phyloP scores from a whole-genome alignment of 2,113 vertebrate species.

The Elanoides forficatus region DNA sequence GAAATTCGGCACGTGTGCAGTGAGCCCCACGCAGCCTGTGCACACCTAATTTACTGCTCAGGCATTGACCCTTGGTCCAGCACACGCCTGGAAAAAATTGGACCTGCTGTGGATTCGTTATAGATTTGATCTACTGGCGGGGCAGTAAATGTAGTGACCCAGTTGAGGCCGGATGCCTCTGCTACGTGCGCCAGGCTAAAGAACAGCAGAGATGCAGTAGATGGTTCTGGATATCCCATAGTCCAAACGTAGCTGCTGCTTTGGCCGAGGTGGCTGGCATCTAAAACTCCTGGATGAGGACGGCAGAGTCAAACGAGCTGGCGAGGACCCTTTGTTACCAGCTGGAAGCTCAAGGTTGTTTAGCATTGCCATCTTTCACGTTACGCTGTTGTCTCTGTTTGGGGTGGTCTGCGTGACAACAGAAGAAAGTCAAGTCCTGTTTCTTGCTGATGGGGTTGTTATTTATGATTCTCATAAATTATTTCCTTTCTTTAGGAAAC shows the following conservation, averaged over 20 bases:
- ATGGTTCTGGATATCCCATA: background rate
- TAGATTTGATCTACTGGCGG: fast-evolving
- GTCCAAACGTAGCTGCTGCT: background rate
- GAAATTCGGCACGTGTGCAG: fast-evolving
- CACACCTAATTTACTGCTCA: background rate
- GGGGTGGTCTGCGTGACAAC: background rate
- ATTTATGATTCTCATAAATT: background rate
- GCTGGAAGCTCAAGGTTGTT: background rate
- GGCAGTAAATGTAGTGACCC: background rate
- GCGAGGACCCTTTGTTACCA: background rate
- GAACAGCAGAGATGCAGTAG: background rate
- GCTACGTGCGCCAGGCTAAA: fast-evolving
- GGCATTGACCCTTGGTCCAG: background rate
- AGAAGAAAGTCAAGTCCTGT: background rate
- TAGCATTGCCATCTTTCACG: background rate
- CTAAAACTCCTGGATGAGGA: background rate
- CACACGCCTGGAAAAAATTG: background rate
- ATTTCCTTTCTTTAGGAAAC: background rate
- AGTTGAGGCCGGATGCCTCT: background rate
- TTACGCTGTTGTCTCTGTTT: background rate
- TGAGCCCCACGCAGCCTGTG: background rate
- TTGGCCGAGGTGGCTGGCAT: background rate
- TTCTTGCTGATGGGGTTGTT: background rate
- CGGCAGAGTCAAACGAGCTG: background rate
- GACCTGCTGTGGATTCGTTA: background rate